Percentiles rank a stretch among this genome's conserved stretches.
phyloP scores from a whole-genome alignment of 1,140 invertebrate species.

The Phymastichus coffea region DNA sequence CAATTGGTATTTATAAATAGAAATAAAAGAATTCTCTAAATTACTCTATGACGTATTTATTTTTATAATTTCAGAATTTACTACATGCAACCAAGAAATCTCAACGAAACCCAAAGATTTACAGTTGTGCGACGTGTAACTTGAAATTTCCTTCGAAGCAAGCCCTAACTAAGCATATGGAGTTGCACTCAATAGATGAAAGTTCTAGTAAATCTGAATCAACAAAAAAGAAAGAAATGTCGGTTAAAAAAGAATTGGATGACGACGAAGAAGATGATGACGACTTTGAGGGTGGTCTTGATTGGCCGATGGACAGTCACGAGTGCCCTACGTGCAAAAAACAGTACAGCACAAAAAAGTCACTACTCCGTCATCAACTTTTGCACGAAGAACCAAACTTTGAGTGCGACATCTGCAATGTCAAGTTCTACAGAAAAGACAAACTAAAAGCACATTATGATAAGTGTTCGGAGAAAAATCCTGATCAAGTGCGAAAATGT shows the following conservation, averaged over 20 bases:
- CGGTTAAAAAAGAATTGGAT: slow-evolving; percentile 27
- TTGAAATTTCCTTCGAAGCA: slow-evolving; percentile 49
- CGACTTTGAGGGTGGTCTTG: slow-evolving; percentile 48
- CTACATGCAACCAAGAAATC: slow-evolving; percentile 33
- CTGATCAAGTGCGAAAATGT: slow-evolving; percentile 53
- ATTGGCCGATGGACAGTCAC: slow-evolving; percentile 53
- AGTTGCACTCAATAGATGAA: slow-evolving; percentile 47
- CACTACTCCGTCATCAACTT: slow-evolving; percentile 49
- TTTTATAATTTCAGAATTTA: slow-evolving; percentile 10
- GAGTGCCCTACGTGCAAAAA: slow-evolving; percentile 54
- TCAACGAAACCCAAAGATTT: slow-evolving; percentile 32
- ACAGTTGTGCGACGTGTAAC: slow-evolving; percentile 47
- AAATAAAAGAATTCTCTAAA: neutral
- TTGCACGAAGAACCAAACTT: slow-evolving; percentile 55
- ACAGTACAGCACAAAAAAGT: slow-evolving; percentile 54
- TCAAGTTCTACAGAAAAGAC: slow-evolving; percentile 54
- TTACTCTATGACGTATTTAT: neutral
- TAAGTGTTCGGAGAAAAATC: slow-evolving; percentile 55
- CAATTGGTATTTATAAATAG: no score
- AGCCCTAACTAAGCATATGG: slow-evolving; percentile 48
- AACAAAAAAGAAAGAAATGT: slow-evolving; percentile 26
- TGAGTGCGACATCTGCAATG: slow-evolving; percentile 54
- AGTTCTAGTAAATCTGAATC: slow-evolving; percentile 28
- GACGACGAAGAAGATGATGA: slow-evolving; percentile 45
- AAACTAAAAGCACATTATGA: slow-evolving; percentile 55